phyloP scores from a whole-genome alignment of 2,888 invertebrate genomes.

The Archaeoteleia sp. region DNA sequence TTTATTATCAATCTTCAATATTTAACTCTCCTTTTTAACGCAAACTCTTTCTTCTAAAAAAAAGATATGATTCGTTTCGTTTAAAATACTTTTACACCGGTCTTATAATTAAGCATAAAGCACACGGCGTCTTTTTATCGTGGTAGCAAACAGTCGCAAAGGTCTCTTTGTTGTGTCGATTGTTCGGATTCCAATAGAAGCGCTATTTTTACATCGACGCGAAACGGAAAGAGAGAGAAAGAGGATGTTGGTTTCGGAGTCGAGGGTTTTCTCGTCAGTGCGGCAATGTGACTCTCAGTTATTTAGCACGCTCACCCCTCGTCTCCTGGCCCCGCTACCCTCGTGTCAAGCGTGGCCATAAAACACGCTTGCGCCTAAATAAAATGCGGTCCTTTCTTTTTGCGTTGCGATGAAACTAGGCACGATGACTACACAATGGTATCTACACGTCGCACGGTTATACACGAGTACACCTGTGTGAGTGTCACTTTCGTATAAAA shows the following conservation, averaged over 20 bases:
- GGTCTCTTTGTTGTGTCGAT: slow-evolving; percentile 53
- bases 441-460: slow-evolving; percentile 10
- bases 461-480: not conserved
- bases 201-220: slow-evolving; percentile 55
- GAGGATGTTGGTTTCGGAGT: slow-evolving; percentile 27
- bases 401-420: slow-evolving; percentile 42
- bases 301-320: slow-evolving; percentile 61
- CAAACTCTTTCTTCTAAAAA: too few relatives aligned
- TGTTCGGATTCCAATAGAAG: slow-evolving; percentile 57
- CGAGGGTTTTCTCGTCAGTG: slow-evolving; percentile 46
- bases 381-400: slow-evolving; percentile 60
- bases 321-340: slow-evolving; percentile 27
- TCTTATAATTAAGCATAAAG: slow-evolving; percentile 33
- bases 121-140: slow-evolving; percentile 26
- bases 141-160: slow-evolving; percentile 27
- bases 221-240: slow-evolving; percentile 28
- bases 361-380: slow-evolving; percentile 68
- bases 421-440: slow-evolving; percentile 30
- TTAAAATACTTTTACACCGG: slow-evolving; percentile 12
- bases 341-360: slow-evolving; percentile 65
- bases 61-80: too few relatives aligned
- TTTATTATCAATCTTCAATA: too few relatives aligned
- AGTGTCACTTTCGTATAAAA: slow-evolving; percentile 24
- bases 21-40: too few relatives aligned
- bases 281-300: slow-evolving; percentile 54